phyloP scores from a whole-genome alignment of 2,888 invertebrate species.

The Metellina segmentata region DNA sequence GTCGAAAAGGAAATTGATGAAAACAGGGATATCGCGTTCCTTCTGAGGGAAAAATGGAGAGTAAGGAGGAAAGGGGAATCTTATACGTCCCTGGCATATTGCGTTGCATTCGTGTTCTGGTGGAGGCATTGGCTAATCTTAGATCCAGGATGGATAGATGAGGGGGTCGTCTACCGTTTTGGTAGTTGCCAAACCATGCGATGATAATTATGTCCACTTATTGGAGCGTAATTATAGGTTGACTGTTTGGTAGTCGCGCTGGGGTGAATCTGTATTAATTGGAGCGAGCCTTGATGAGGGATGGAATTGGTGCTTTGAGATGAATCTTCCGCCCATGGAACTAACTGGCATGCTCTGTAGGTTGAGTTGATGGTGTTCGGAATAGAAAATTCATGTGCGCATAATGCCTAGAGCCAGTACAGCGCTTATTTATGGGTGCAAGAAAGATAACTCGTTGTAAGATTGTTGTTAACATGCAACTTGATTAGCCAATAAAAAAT shows the following conservation, averaged over 20 bases:
- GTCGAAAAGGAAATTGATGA: slow-evolving; percentile 58
- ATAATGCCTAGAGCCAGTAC: no score
- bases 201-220: slow-evolving; percentile 51
- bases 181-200: neutral
- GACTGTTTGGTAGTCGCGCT: slow-evolving; percentile 25
- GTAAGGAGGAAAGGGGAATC: slow-evolving; percentile 9
- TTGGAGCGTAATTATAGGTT: slow-evolving; percentile 46
- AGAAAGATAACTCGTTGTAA: no score
- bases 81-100: slow-evolving; percentile 27
- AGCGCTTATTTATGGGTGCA: no score
- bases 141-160: slow-evolving; percentile 12
- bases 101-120: slow-evolving; percentile 14
- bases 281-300: slow-evolving; percentile 1
- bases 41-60: slow-evolving; percentile 54
- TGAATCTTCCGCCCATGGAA: neutral
- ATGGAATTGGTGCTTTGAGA: neutral
- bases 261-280: slow-evolving; percentile 48
- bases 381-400: no score
- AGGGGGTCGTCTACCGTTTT: neutral
- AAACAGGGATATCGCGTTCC: slow-evolving; percentile 66
- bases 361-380: neutral
- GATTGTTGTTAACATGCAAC: no score
- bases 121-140: slow-evolving; percentile 48
- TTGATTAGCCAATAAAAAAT: no score
- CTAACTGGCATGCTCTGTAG: neutral